These are phyloP conservation scores for Gobius niger DNA, from an alignment of 2,113 vertebrate genomes.

Conservation along the genomic window DNA sequence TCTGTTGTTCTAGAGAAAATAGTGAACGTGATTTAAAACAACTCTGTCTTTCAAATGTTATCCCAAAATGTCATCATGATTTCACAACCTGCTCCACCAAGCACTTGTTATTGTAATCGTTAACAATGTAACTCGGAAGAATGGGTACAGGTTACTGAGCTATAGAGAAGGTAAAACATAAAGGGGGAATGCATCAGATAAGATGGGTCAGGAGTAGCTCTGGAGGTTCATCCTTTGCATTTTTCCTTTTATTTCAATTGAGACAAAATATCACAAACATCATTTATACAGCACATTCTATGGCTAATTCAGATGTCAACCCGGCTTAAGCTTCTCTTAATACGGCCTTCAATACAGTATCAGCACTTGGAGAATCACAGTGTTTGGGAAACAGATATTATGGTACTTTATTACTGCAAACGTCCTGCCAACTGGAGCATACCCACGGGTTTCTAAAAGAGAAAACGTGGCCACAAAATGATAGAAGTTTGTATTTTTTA, in stretches of 20 bases:
- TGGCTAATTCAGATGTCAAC: no score
- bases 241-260: no score
- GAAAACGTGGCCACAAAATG: constrained; percentile 11
- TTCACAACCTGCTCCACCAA: background rate
- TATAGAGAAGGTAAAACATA: no score
- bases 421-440: constrained; percentile 11
- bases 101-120: no score
- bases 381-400: constrained; percentile 21
- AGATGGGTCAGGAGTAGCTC: no score
- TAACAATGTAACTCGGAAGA: no score
- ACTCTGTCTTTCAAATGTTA: background rate
- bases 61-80: background rate
- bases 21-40: constrained; percentile 12
- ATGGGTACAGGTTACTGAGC: no score
- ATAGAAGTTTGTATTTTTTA: constrained; percentile 5
- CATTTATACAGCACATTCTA: background rate
- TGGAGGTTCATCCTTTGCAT: no score
- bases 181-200: no score
- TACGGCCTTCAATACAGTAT: background rate
- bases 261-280: no score
- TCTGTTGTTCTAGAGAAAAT: constrained; percentile 41
- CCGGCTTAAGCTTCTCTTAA: background rate
- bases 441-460: constrained; percentile 28
- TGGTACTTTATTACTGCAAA: constrained; percentile 38
- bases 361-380: constrained; percentile 2